These are phyloP conservation scores for Bufo gargarizans DNA, from an alignment of 2,113 vertebrate species.

Conservation along the genomic window DNA sequence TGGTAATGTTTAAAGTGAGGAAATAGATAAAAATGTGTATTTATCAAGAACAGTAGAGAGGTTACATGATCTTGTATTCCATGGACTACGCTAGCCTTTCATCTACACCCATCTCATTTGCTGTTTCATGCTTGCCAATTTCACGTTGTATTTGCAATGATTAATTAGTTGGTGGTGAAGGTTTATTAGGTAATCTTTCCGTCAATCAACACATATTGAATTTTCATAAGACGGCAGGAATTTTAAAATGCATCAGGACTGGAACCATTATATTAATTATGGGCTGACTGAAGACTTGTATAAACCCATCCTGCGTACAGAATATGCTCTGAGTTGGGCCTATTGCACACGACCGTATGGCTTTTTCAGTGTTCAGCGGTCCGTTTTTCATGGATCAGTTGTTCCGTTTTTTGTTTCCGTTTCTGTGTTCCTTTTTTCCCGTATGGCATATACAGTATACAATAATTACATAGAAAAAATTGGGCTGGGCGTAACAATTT, in stretches of 20 bases:
- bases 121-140: conserved; percentile 74
- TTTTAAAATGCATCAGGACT: conserved; percentile 62
- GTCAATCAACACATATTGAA: conserved; percentile 71
- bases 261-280: conserved; percentile 53
- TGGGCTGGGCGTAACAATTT: no score
- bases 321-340: background rate
- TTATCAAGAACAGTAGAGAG: background rate
- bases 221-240: conserved; percentile 63
- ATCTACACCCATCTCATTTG: conserved; percentile 75
- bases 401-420: no score
- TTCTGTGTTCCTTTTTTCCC: no score
- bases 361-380: no score
- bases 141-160: conserved; percentile 72
- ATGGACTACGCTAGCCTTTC: conserved; percentile 66
- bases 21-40: background rate
- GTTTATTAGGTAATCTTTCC: conserved; percentile 77
- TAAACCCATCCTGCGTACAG: background rate
- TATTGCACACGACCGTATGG: no score
- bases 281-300: conserved; percentile 6
- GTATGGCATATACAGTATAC: no score
- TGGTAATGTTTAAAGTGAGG: no score
- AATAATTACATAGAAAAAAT: no score
- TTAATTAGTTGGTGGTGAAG: conserved; percentile 78
- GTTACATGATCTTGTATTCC: conserved; percentile 2
- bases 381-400: no score